Percentiles rank a stretch among this genome's conserved stretches.
Conservation (phyloP, 2,113 vertebrate species). For the Otocyon megalotis region DNA sequence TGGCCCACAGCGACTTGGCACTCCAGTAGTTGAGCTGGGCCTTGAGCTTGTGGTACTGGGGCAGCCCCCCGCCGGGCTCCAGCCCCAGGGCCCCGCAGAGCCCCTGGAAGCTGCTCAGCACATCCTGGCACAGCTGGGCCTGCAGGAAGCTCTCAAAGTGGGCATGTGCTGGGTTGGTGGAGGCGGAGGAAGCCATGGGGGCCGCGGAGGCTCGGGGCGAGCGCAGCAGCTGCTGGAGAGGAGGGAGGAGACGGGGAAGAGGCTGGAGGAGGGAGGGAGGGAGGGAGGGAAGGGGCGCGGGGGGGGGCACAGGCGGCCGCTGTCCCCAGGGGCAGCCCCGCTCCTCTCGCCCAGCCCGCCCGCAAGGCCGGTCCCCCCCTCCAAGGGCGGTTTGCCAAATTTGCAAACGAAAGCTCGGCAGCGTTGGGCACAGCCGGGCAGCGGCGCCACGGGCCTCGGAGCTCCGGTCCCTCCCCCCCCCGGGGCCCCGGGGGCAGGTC, state of each 20-base stretch:
- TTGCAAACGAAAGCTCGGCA: conserved; percentile 40
- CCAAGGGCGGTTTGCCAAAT: neutral
- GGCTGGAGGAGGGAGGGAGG: neutral
- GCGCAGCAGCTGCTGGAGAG: neutral
- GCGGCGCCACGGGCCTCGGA: too few relatives aligned
- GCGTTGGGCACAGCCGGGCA: neutral
- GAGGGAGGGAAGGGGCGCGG: neutral
- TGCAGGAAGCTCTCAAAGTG: conserved; percentile 92
- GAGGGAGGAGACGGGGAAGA: neutral
- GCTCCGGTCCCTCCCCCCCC: too few relatives aligned
- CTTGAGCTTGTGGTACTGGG: conserved; percentile 92
- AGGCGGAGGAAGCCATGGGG: conserved; percentile 53
- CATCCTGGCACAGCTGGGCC: conserved; percentile 91
- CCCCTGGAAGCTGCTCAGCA: conserved; percentile 88
- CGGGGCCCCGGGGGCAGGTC: too few relatives aligned
- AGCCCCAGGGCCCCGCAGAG: conserved; percentile 90
- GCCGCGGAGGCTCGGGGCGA: neutral
- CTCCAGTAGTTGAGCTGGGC: conserved; percentile 96
- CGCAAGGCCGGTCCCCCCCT: too few relatives aligned
- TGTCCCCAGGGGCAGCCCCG: neutral
- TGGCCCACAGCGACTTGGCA: conserved; percentile 95
- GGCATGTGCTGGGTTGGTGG: conserved; percentile 88
- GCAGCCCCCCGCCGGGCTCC: conserved; percentile 86
- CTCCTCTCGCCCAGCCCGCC: neutral
- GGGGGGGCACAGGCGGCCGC: neutral